phyloP scores from a whole-genome alignment of 2,797 vertebrate genomes.

The Eulemur mongoz region DNA sequence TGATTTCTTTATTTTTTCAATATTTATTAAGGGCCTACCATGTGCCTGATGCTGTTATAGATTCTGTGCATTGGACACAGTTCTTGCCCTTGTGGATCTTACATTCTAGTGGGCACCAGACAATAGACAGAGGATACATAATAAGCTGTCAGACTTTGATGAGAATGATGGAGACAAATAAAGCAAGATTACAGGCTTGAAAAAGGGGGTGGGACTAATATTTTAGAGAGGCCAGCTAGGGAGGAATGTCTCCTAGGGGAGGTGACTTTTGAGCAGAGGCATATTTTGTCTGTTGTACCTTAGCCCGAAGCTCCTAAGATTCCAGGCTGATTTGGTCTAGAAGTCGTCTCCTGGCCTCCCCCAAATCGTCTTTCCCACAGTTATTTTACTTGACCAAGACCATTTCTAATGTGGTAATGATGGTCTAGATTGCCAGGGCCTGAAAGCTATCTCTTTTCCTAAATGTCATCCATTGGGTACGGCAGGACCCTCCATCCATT shows the following conservation, averaged over 20 bases:
- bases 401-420: not conserved
- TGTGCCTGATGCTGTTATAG: not conserved
- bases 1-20: not conserved
- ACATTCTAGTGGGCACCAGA: not conserved
- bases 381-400: not conserved
- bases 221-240: not conserved
- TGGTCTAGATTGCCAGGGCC: not conserved
- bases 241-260: not conserved
- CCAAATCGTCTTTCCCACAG: not conserved
- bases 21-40: not conserved
- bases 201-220: not conserved
- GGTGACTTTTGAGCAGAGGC: not conserved
- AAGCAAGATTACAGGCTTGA: not conserved
- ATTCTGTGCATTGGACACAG: not conserved
- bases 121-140: not conserved
- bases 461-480: not conserved
- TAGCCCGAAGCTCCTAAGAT: not conserved
- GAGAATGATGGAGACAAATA: not conserved
- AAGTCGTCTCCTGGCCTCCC: not conserved
- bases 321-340: not conserved
- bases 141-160: not conserved
- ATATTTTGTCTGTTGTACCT: not conserved
- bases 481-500: not conserved
- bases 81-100: not conserved
- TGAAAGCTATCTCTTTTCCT: not conserved